A percentile compares a stretch with the other conserved stretches of the same genome.
These are phyloP conservation scores for Xerus inauris DNA, from an alignment of 2,113 vertebrate species.

Conservation along the genomic window DNA sequence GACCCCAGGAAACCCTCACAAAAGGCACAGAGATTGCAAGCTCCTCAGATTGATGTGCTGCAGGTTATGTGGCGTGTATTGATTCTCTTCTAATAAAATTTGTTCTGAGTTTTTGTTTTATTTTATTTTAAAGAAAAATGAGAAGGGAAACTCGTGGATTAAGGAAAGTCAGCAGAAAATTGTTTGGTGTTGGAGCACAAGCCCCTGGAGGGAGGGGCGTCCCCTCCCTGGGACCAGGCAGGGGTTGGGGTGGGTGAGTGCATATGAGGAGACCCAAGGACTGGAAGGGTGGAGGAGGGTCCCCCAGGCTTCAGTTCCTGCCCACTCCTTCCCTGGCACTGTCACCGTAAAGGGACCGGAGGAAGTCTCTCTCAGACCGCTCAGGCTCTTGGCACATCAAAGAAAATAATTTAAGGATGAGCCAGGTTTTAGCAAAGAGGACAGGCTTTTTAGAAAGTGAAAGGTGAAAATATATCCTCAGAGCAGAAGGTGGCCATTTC, in stretches of 20 bases:
- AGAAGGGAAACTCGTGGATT: not conserved
- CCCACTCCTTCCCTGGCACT: not conserved
- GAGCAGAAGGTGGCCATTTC: not conserved
- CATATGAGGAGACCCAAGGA: not conserved
- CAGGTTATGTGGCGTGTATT: conserved; percentile 4
- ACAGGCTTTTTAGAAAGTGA: not conserved
- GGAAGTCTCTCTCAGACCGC: not conserved
- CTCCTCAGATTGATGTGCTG: conserved; percentile 21
- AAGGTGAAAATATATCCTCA: not conserved
- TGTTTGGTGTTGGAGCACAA: not conserved
- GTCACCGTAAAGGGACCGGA: no score
- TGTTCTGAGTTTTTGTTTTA: not conserved
- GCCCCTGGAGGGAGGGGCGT: not conserved
- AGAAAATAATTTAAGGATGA: not conserved
- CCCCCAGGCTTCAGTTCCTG: not conserved
- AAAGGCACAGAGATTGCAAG: not conserved
- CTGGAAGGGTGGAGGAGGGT: not conserved
- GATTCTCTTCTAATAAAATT: conserved; percentile 66
- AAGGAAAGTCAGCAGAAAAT: not conserved
- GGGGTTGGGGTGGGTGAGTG: accelerated
- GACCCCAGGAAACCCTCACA: not conserved
- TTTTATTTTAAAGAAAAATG: conserved; percentile 4
- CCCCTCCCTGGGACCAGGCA: not conserved
- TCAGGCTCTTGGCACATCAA: not conserved
- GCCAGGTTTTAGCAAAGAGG: not conserved